Evolutionary conservation across 2,797 vertebrate species (phyloP), one percentile per base, ranked within the genome.

Genomic region (Notamacropus eugenii): DNA sequence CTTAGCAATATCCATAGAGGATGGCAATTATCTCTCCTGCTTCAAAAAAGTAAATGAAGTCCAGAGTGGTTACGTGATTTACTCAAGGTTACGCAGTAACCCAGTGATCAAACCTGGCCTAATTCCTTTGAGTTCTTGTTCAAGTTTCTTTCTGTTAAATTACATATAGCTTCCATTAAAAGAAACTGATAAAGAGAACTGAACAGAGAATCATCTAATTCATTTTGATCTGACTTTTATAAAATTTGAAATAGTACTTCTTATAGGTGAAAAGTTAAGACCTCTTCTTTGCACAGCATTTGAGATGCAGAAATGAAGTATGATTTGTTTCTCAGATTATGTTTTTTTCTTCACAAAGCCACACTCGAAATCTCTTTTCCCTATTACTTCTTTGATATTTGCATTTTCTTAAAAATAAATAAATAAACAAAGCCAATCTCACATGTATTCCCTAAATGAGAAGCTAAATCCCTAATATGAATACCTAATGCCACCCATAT

Each of bases 331-430:
- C 11, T 46, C 91, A 59, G 87, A 6, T 13, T 14, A 46, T 82
- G 8, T 24, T 9, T 95, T 95, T 82, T 87, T 96, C 95, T 67
- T 91, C 91, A 90, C 56, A 91, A 87, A n/a, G 91, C 92, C 57
- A 74, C 54, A 87, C 55, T 5, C 93, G 94, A 31, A 94, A 54
- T 58, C 90, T 94, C 82, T 12, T 90, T 62, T 55, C 14, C 5
- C 59, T 28, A 93, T 94, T 96, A 97, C 92, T 93, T 92, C 94
- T 96, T 95, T 92, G 54, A 91, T 87, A 90, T 95, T 92, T 97
- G 93, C 96, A 94, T 97, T 97, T 98, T 96, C 97, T 97, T 96
- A 97, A 95, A 90, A 96, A 97, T 96, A 46, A 40, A 5, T 5
- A 56, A 56, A 5, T 5, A 56, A 56, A 57, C 1, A 24, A 87